A percentile compares a stretch with the other conserved stretches of the same genome.
Evolutionary conservation across 2,797 vertebrate species (phyloP).

Genomic region (Acanthopagrus latus): DNA sequence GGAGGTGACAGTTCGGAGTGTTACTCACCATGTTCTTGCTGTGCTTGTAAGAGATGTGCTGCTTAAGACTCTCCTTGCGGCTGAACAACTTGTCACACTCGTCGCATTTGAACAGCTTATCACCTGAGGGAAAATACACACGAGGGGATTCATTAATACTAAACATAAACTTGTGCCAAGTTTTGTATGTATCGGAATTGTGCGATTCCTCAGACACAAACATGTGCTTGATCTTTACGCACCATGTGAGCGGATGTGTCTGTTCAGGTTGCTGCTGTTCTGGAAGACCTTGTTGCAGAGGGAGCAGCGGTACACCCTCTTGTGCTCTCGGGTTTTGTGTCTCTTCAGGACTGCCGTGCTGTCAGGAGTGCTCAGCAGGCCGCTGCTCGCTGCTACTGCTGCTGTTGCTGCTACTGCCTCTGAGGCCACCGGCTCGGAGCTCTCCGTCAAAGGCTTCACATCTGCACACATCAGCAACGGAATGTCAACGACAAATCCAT

Average conservation of each 20-base stretch:
- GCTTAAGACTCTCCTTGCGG: conserved; percentile 98
- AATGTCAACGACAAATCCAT: background rate
- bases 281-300: conserved; percentile 97
- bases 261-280: conserved; percentile 99
- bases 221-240: background rate
- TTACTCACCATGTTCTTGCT: conserved; percentile 92
- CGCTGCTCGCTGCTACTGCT: conserved; percentile 25
- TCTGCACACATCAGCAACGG: conserved; percentile 51
- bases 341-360: conserved; percentile 62
- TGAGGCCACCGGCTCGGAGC: conserved; percentile 33
- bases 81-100: conserved; percentile 98
- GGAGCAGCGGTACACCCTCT: conserved; percentile 93
- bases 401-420: conserved; percentile 31
- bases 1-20: accelerated
- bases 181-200: background rate
- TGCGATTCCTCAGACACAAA: background rate
- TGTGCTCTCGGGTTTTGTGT: conserved; percentile 90
- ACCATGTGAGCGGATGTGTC: conserved; percentile 97
- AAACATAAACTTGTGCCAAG: background rate
- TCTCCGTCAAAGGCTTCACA: conserved; percentile 50
- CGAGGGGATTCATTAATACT: background rate
- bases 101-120: conserved; percentile 98
- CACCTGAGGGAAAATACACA: conserved; percentile 83
- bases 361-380: conserved; percentile 51
- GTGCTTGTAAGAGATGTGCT: conserved; percentile 99